phyloP scores from a whole-genome alignment of 2,888 invertebrate species.

The Magallana nippona region DNA sequence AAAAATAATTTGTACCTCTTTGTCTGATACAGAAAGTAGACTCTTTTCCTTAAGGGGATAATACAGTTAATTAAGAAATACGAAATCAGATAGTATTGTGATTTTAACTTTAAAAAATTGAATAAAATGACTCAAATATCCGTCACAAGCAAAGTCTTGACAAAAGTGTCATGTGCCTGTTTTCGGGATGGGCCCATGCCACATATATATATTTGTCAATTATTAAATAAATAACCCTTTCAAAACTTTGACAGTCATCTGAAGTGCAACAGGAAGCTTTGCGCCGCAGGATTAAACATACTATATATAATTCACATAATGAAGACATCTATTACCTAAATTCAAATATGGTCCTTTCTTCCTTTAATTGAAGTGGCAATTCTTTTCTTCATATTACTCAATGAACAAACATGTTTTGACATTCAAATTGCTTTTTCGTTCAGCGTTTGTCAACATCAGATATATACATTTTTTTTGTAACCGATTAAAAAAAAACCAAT shows the following conservation, averaged over 20 bases:
- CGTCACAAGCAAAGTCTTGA: neutral
- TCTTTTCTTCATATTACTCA: neutral
- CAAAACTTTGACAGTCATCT: neutral
- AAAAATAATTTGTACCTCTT: neutral
- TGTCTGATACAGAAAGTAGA: constrained; percentile 1
- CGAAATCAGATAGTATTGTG: neutral
- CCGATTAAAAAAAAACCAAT: too few species aligned
- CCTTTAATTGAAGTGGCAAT: neutral
- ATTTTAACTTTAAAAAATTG: neutral
- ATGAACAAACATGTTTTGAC: too few species aligned
- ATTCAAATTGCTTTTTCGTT: too few species aligned
- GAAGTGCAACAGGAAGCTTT: constrained; percentile 11
- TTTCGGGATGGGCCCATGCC: neutral
- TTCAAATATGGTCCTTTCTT: neutral
- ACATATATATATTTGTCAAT: constrained; percentile 1
- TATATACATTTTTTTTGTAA: too few species aligned
- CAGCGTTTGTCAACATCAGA: too few species aligned
- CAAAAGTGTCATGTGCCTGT: neutral
- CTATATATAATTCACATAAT: neutral
- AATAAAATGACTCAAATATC: constrained; percentile 35
- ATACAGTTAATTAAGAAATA: neutral
- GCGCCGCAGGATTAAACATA: constrained; percentile 10
- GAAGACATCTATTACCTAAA: neutral
- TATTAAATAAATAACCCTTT: neutral
- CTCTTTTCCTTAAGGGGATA: neutral